Percentiles rank a stretch among this genome's conserved stretches.
phyloP scores from a whole-genome alignment of 2,888 invertebrate genomes.

The Empis livida region DNA sequence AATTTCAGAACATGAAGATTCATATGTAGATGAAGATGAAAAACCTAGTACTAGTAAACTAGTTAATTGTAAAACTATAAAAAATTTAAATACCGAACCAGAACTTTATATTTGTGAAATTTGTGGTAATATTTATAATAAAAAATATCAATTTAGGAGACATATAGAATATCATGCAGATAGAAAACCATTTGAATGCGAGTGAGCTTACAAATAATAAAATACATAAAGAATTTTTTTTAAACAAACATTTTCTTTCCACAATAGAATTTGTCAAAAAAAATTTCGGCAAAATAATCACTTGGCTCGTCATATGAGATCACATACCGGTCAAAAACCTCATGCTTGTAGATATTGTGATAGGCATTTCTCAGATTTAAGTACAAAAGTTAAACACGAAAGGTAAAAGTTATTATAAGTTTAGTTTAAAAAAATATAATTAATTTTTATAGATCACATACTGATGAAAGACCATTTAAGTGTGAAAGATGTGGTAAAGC shows the following conservation, averaged over 20 bases:
- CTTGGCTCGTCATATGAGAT: slow-evolving; percentile 32
- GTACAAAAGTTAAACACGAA: slow-evolving; percentile 33
- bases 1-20: not conserved
- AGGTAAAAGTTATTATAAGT: slow-evolving; percentile 19
- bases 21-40: not conserved
- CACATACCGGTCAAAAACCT: slow-evolving; percentile 31
- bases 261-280: slow-evolving; percentile 27
- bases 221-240: not conserved
- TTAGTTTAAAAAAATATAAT: not conserved
- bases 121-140: slow-evolving; percentile 32
- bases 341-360: slow-evolving; percentile 30
- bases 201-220: slow-evolving; percentile 17
- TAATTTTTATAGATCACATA: slow-evolving; percentile 24
- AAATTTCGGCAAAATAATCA: slow-evolving; percentile 33
- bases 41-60: no score
- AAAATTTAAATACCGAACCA: not conserved
- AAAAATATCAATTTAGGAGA: slow-evolving; percentile 29
- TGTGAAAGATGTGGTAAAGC: slow-evolving; percentile 31
- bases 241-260: not conserved
- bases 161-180: slow-evolving; percentile 33
- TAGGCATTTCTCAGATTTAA: slow-evolving; percentile 31
- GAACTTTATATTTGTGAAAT: slow-evolving; percentile 25
- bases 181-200: slow-evolving; percentile 31
- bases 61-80: no score
- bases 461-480: slow-evolving; percentile 30